These are phyloP conservation scores for Tadarida brasiliensis DNA, from an alignment of 2,797 vertebrate genomes.

Conservation along the genomic window DNA sequence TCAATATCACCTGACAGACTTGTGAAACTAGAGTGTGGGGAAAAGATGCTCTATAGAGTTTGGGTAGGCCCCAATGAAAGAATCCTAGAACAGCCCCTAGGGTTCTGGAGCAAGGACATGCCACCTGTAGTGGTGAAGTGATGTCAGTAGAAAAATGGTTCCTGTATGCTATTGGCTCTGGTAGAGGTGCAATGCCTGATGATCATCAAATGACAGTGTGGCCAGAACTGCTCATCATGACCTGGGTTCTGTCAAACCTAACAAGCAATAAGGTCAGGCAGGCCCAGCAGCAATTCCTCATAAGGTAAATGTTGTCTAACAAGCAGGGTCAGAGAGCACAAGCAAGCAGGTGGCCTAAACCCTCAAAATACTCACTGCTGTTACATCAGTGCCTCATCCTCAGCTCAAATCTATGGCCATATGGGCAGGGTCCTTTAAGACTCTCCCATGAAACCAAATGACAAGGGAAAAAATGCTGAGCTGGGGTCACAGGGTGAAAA, in stretches of 20 bases:
- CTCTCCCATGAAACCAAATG: not conserved
- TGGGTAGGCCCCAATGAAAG: not conserved
- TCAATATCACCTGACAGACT: not conserved
- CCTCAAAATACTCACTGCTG: not conserved
- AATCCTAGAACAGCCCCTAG: not conserved
- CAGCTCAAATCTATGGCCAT: not conserved
- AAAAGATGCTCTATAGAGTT: not conserved
- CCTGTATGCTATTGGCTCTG: not conserved
- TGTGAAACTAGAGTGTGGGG: not conserved
- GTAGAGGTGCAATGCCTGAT: not conserved
- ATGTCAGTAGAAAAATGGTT: not conserved
- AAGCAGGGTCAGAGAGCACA: not conserved
- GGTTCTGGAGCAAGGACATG: not conserved
- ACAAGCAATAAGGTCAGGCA: not conserved
- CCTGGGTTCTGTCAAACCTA: not conserved
- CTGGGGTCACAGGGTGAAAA: not conserved
- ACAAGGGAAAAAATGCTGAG: not conserved
- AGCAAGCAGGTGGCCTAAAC: not conserved
- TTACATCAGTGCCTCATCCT: not conserved
- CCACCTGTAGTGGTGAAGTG: not conserved
- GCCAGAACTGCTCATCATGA: not conserved
- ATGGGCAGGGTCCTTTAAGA: not conserved
- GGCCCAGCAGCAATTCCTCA: not conserved
- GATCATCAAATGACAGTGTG: not conserved
- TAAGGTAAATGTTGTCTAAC: not conserved